Base-by-base conservation (phyloP, 2,797 vertebrate genomes). In the Martes flavigula region DNA sequence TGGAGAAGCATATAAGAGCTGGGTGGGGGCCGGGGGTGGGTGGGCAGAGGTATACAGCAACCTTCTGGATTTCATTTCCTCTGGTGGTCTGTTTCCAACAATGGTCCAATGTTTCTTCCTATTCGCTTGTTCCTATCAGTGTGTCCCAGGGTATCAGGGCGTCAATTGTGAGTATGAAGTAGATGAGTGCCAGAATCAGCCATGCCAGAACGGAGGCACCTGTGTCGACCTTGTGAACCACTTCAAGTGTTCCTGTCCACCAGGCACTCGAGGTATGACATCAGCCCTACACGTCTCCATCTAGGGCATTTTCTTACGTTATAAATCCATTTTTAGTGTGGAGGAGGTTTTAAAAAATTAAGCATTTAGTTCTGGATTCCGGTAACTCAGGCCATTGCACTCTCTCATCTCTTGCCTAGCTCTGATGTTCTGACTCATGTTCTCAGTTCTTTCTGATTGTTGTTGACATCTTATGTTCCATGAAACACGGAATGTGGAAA, bases 161-260 rank as follows among this genome's bases (percentile, higher is more conserved):
- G 99, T 99, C 96, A 99, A 99, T 98, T 99, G 99, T 0, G 99
- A 99, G 82, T 99, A 99, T 48, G 99, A 99, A 91, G 99, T 99
- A 14, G 99, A 99, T 10, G 99, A 99, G 96, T 99, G 99, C 97
- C 99, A 99, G 97, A 99, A 99, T 1, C 99, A 98, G 94, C 99
- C 99, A 12, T 99, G 99, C 98, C 99, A 98, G 94, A 98, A 99
- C 0, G 99, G 99, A 92, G 99, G 99, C 93, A 99, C 99, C 0
- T 99, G 99, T 48, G 99, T 99, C 89, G 99, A 99, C 98, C 99
- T 99, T 12, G 98, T 99, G 98, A 99, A 99, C 98, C 99, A 98
- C 35, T 99, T 99, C 98, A 99, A 98, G 96, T 99, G 99, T 70
- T 98, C 99, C 60, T 99, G 99, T 94, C 99, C 99, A 2, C 99